These are phyloP conservation scores for Ylistrum balloti DNA, from an alignment of 1,140 invertebrate species.

Conservation along the genomic window DNA sequence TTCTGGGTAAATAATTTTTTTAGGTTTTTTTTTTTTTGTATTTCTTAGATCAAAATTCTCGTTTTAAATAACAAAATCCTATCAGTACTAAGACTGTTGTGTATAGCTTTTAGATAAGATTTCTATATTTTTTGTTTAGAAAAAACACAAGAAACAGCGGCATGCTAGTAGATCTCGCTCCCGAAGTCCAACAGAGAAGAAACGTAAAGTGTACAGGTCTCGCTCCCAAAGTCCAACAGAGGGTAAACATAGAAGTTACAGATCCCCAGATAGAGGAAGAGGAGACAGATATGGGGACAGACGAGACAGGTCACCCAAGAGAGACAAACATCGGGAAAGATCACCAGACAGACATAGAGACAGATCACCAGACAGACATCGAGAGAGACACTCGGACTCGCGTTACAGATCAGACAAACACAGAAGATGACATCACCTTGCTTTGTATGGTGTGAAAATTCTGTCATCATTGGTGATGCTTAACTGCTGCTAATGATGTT, in stretches of 20 bases:
- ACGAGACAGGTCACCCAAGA: slow-evolving; percentile 36
- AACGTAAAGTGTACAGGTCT: slow-evolving; percentile 23
- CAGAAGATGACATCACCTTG: not conserved
- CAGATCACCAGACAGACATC: not conserved
- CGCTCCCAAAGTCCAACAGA: slow-evolving; percentile 50
- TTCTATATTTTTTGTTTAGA: not conserved
- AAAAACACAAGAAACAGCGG: slow-evolving; percentile 32
- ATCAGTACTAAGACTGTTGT: too few species aligned
- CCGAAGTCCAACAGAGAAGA: slow-evolving; percentile 41
- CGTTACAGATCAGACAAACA: not conserved
- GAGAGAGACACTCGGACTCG: not conserved
- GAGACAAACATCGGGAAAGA: slow-evolving; percentile 45
- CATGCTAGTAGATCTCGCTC: slow-evolving; percentile 47
- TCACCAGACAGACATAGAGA: not conserved
- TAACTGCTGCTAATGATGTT: not conserved
- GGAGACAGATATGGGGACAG: slow-evolving; percentile 51
- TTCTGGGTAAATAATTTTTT: too few species aligned
- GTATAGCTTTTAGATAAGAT: too few species aligned
- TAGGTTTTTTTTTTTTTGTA: too few species aligned
- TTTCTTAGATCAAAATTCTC: too few species aligned
- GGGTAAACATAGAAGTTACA: not conserved
- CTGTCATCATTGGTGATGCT: not conserved
- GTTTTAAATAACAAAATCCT: too few species aligned
- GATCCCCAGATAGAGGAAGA: slow-evolving; percentile 47
- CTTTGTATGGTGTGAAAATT: not conserved